Evolutionary conservation across 2,888 invertebrate genomes (phyloP).

Genomic region (Campoplex capitator): DNA sequence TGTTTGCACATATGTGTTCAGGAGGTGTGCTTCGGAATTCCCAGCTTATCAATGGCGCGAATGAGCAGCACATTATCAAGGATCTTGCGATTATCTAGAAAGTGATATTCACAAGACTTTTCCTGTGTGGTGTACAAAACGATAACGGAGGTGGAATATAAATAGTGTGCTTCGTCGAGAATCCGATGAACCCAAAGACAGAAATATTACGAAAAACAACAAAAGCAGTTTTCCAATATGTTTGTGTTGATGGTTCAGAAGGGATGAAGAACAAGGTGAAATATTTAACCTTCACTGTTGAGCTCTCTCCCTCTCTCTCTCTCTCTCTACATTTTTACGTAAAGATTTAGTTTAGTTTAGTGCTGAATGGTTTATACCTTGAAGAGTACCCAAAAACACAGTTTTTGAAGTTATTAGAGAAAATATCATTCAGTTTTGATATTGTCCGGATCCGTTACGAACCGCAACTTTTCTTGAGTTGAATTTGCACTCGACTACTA

Average conservation of each 20-base stretch:
- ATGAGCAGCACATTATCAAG: conserved; percentile 8
- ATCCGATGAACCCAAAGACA: neutral
- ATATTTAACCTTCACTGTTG: neutral
- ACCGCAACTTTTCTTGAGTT: neutral
- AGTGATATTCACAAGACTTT: neutral
- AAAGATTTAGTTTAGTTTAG: neutral
- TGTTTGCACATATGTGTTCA: neutral
- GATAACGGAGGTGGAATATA: neutral
- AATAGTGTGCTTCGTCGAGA: neutral
- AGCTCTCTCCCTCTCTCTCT: neutral
- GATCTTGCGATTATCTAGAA: conserved; percentile 11
- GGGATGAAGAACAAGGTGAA: neutral
- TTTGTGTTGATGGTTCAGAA: neutral
- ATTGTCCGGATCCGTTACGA: neutral
- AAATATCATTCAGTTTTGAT: neutral
- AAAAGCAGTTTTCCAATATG: neutral
- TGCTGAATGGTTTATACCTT: neutral
- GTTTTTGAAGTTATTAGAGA: neutral
- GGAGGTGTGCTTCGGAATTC: conserved; percentile 3
- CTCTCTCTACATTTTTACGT: neutral
- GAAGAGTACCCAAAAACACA: neutral
- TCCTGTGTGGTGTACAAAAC: neutral
- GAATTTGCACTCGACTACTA: neutral
- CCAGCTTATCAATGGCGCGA: conserved; percentile 10
- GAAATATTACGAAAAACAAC: neutral